These are phyloP conservation scores for Drymonia ruficornis DNA, from an alignment of 2,888 invertebrate genomes.

Conservation along the genomic window DNA sequence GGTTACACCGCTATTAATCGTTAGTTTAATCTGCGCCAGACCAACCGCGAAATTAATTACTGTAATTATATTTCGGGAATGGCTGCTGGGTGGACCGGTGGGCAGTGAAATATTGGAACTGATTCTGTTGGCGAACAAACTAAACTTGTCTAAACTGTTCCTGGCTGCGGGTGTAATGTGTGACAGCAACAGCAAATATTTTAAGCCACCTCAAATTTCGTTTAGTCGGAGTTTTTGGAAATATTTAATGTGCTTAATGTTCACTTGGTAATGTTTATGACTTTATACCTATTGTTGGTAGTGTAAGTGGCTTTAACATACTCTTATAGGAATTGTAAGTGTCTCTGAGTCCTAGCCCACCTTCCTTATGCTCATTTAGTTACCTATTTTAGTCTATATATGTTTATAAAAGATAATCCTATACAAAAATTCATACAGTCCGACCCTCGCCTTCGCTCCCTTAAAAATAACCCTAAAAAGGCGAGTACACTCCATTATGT, in stretches of 20 bases:
- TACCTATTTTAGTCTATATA: too few species aligned
- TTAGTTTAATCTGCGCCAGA: conserved; percentile 65
- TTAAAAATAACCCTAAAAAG: conserved; percentile 72
- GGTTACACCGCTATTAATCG: conserved; percentile 72
- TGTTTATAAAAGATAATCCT: conserved; percentile 28
- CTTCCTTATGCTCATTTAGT: conserved; percentile 8
- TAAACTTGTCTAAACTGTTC: too few species aligned
- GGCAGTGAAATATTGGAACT: neutral
- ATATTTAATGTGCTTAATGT: too few species aligned
- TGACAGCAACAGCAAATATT: too few species aligned
- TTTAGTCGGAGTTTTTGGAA: too few species aligned
- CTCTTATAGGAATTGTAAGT: too few species aligned
- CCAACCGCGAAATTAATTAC: conserved; percentile 72
- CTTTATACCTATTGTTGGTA: too few species aligned
- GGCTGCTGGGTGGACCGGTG: conserved; percentile 11
- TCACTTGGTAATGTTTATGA: too few species aligned
- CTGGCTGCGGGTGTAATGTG: too few species aligned
- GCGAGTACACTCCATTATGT: conserved; percentile 76
- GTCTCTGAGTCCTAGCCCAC: too few species aligned
- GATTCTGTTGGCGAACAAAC: neutral
- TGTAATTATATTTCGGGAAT: conserved; percentile 40
- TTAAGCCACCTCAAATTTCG: too few species aligned
- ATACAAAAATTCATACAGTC: conserved; percentile 38
- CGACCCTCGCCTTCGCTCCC: conserved; percentile 44
- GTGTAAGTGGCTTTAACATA: too few species aligned